Percentiles rank a stretch among this genome's conserved stretches.
Evolutionary conservation across 2,113 vertebrate species (phyloP).

Genomic region (Cyphomyrus discorhynchus): DNA sequence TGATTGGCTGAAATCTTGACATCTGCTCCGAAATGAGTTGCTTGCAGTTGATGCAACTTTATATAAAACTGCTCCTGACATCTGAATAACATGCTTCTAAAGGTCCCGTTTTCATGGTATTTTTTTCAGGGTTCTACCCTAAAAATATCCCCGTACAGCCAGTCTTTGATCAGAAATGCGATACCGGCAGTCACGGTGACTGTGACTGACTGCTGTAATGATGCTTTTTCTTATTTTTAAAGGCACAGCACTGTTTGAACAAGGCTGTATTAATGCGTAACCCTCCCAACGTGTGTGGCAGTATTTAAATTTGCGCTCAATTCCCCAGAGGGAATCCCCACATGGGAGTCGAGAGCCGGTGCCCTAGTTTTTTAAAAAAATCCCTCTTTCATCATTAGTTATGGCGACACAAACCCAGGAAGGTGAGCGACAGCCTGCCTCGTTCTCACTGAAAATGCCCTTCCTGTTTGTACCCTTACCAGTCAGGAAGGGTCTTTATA

Average conservation of each 20-base stretch:
- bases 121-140: not conserved
- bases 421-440: not conserved
- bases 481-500: not conserved
- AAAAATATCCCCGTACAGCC: not conserved
- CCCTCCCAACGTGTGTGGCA: not conserved
- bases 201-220: not conserved
- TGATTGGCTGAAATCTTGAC: not conserved
- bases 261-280: not conserved
- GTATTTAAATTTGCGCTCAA: constrained; percentile 18
- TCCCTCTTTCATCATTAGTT: not conserved
- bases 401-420: not conserved
- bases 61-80: not conserved
- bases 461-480: not conserved
- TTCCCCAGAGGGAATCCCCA: constrained; percentile 7
- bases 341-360: not conserved
- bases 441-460: not conserved
- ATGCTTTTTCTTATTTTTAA: not conserved
- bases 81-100: not conserved
- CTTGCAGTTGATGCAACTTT: not conserved
- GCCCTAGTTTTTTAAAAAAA: constrained; percentile 21
- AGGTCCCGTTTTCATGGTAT: not conserved
- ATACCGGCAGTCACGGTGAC: not conserved
- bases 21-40: not conserved
- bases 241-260: constrained; percentile 9
- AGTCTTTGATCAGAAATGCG: not conserved